Conservation (phyloP, 2,797 vertebrate species). For the Sebastes wilsoni region DNA sequence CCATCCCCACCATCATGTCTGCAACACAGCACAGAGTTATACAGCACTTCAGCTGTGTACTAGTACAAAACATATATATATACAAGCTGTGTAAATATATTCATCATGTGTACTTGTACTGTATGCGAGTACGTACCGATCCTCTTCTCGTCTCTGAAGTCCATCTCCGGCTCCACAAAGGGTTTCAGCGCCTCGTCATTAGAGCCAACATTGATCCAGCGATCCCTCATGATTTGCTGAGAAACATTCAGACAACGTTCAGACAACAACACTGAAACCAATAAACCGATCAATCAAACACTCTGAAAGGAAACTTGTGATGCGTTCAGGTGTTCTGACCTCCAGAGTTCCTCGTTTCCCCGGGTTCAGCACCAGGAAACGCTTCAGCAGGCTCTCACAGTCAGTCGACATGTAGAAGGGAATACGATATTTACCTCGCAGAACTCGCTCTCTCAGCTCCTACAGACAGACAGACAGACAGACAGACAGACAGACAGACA, state of each 20-base stretch:
- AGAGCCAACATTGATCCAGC: conserved; percentile 91
- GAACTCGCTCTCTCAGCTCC: conserved; percentile 46
- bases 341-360: conserved; percentile 92
- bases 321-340: conserved; percentile 67
- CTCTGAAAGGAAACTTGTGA: too few species aligned
- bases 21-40: neutral
- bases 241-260: neutral
- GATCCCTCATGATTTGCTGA: conserved; percentile 97
- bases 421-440: conserved; percentile 92
- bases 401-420: conserved; percentile 96
- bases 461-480: neutral
- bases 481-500: too few species aligned
- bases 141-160: neutral
- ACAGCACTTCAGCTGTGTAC: neutral
- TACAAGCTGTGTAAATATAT: neutral
- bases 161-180: neutral
- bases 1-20: conserved; percentile 84
- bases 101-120: neutral
- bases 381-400: conserved; percentile 93
- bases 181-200: conserved; percentile 78
- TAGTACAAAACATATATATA: neutral
- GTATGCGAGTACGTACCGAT: neutral
- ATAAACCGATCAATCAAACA: too few species aligned
- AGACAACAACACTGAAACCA: too few species aligned
- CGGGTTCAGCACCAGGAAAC: conserved; percentile 93